A percentile compares a stretch with the other conserved stretches of the same genome.
phyloP scores from a whole-genome alignment of 2,888 invertebrate genomes.

The Cryptocheilus praepositus region DNA sequence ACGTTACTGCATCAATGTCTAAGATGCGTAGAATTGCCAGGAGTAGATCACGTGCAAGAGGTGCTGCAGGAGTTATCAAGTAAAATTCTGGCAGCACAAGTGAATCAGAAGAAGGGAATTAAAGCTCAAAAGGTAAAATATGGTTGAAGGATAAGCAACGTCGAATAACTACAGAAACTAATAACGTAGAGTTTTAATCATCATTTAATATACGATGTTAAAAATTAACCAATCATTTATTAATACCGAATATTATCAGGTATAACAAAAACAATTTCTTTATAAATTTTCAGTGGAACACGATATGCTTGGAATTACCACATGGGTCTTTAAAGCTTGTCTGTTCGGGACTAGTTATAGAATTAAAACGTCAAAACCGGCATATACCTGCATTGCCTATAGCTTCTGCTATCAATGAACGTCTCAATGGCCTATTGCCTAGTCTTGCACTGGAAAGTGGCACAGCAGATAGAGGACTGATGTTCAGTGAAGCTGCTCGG shows the following conservation, averaged over 20 bases:
- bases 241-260: neutral
- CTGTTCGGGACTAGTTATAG: conserved; percentile 86
- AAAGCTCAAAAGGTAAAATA: conserved; percentile 90
- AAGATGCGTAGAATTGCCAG: conserved; percentile 83
- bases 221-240: neutral
- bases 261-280: neutral
- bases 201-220: no score
- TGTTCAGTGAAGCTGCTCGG: conserved; percentile 95
- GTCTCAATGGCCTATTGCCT: conserved; percentile 86
- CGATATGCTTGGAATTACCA: conserved; percentile 88
- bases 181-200: no score
- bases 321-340: conserved; percentile 87
- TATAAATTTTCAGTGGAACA: conserved; percentile 86
- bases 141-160: conserved; percentile 82
- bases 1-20: conserved; percentile 89
- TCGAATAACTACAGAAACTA: no score
- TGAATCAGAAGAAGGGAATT: conserved; percentile 87
- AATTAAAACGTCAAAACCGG: conserved; percentile 87
- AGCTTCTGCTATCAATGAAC: conserved; percentile 92
- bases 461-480: conserved; percentile 78
- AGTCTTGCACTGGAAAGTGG: conserved; percentile 75
- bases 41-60: conserved; percentile 86
- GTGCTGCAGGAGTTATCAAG: conserved; percentile 86
- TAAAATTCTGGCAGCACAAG: conserved; percentile 83
- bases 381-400: conserved; percentile 91